These are phyloP conservation scores for Mesodorylaimus sp. DNA, from an alignment of 2,888 invertebrate species.

Conservation along the genomic window DNA sequence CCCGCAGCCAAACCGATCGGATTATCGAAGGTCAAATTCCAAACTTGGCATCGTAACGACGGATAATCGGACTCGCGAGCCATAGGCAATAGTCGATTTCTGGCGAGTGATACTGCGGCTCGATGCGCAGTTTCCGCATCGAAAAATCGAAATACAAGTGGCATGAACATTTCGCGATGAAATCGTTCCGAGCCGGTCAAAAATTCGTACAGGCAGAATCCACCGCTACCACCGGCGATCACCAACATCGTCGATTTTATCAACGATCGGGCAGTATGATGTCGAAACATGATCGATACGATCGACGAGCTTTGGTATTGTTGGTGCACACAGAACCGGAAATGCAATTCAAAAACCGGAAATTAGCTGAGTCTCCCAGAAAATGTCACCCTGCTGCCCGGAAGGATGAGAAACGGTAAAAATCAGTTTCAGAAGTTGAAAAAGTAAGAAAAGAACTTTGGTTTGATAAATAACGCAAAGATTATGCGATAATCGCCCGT, in stretches of 20 bases:
- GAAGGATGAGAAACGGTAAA: no score
- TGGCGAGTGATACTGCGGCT: conserved; percentile 26
- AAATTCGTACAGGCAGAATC: conserved; percentile 23
- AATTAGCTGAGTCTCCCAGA: no score
- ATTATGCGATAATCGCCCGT: no score
- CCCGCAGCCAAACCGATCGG: conserved; percentile 96
- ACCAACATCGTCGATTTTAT: conserved; percentile 19
- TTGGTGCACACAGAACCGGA: no score
- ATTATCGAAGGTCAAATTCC: conserved; percentile 49
- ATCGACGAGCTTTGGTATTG: no score
- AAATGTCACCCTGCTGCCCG: no score
- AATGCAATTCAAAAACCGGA: no score
- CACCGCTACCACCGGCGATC: conserved; percentile 22
- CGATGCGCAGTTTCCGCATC: conserved; percentile 31
- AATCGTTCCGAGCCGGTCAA: conserved; percentile 31
- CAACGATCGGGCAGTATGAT: no score
- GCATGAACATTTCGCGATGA: conserved; percentile 30
- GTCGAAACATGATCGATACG: no score
- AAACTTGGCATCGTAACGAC: conserved; percentile 12
- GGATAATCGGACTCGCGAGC: neutral
- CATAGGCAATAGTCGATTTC: conserved; percentile 27
- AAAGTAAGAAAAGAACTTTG: no score
- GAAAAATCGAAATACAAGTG: conserved; percentile 20
- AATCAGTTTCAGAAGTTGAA: no score
- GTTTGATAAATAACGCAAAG: no score